A percentile compares a stretch with the other conserved stretches of the same genome.
phyloP scores from a whole-genome alignment of 2,113 vertebrate species.

The Hyaena hyaena region DNA sequence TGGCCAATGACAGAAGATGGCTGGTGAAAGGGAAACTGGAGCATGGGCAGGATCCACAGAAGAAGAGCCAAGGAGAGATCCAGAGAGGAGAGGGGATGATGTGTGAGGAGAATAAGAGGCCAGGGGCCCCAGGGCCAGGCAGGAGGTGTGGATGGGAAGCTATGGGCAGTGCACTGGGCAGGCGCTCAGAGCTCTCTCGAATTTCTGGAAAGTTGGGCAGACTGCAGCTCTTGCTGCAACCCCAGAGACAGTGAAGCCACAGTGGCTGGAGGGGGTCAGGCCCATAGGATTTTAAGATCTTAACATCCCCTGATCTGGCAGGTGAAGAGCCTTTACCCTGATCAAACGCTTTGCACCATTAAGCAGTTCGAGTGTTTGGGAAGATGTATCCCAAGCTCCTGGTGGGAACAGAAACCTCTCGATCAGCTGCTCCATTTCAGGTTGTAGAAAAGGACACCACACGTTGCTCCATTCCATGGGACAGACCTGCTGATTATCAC shows the following conservation, averaged over 20 bases:
- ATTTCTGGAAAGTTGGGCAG: not conserved
- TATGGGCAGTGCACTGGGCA: rapidly evolving
- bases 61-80: not conserved
- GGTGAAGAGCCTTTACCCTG: not conserved
- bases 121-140: not conserved
- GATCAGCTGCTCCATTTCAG: not conserved
- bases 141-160: not conserved
- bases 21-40: too few relatives aligned
- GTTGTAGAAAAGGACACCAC: not conserved
- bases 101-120: rapidly evolving
- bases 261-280: not conserved
- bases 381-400: not conserved
- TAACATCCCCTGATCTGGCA: not conserved
- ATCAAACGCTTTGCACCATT: conserved; percentile 35
- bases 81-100: too few relatives aligned
- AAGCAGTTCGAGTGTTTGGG: conserved; percentile 24
- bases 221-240: not conserved
- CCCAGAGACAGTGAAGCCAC: not conserved
- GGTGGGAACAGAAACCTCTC: not conserved
- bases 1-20: not conserved
- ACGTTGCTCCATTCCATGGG: not conserved
- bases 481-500: not conserved
- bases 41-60: not conserved
- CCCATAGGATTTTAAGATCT: not conserved
- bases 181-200: not conserved